Evolutionary conservation across 2,797 vertebrate species (phyloP), one percentile per base, ranked within the genome.

Genomic region (Ibycter americanus): DNA sequence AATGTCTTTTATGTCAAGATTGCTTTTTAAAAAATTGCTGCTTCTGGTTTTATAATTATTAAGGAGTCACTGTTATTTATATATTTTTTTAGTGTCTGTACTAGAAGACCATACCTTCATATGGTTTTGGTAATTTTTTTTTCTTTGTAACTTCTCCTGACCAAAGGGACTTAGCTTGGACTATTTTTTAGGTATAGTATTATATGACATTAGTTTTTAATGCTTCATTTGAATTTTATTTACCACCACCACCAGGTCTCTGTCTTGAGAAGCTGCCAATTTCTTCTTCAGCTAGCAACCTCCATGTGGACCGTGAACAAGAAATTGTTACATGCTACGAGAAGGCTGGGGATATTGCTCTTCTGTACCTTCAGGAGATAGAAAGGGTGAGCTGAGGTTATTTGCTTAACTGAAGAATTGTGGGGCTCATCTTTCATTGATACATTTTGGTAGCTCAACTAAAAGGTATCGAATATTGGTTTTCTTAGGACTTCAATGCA

Each of bases 271-370:
- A 99, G 93, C 29, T 98, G 96, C 98, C 98, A 91, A 70, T 98
- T 15, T 98, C 98, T 15, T 99, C 99, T 67, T 99, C 99, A 13
- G 97, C 98, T 21, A 98, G 98, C 87, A 99, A 98, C 86, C 98
- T 98, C 87, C 98, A 97, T 12, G 80, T 97, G 54, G 99, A 99
- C 63, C 98, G 97, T 31, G 99, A 99, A 9, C 99, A 99, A 97
- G 99, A 99, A 32, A 98, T 99, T 84, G 99, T 99, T 97, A 99
- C 98, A 4, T 99, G 99, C 97, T 99, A 99, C 1, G 99, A 99
- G 97, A 99, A 99, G 91, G 99, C 99, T 12, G 99, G 99, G 93
- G 99, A 99, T 98, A 99, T 99, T 14, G 99, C 99, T 49, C 98
- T 99, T 42, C 98, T 99, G 12, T 99, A 99, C 97, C 99, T 99